Conservation (phyloP, 2,888 invertebrate species). For the Reticulitermes lucifugus region DNA sequence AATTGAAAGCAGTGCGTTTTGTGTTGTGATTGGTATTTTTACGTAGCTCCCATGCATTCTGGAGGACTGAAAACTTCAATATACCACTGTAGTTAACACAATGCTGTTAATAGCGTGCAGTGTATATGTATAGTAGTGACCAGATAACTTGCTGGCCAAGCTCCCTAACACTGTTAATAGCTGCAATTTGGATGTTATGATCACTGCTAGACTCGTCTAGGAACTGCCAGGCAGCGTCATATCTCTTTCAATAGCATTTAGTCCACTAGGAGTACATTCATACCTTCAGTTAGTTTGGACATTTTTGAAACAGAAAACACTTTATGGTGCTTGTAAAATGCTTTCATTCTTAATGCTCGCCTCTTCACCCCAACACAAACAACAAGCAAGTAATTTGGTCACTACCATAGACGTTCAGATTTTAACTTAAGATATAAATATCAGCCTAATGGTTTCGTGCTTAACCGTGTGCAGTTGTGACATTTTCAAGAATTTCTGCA, state of each 20-base stretch:
- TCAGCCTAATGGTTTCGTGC: too few relatives aligned
- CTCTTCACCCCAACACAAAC: too few relatives aligned
- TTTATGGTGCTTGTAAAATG: too few relatives aligned
- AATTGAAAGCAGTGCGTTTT: neutral
- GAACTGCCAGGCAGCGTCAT: neutral
- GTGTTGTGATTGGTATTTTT: neutral
- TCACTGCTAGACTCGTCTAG: neutral
- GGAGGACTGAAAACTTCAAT: neutral
- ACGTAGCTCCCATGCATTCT: neutral
- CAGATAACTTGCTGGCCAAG: neutral
- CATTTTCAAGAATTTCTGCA: too few relatives aligned
- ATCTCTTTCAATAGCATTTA: neutral
- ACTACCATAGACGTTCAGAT: too few relatives aligned
- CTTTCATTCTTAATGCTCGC: too few relatives aligned
- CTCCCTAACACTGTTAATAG: too few relatives aligned
- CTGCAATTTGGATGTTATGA: too few relatives aligned
- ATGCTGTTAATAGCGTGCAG: neutral
- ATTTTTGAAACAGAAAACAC: neutral
- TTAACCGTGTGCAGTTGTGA: too few relatives aligned
- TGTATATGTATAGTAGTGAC: neutral
- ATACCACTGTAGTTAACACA: neutral
- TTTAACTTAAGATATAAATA: too few relatives aligned
- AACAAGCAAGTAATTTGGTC: too few relatives aligned
- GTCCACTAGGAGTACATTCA: neutral
- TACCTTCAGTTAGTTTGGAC: neutral